These are phyloP conservation scores for Myripristis jacobus DNA, from an alignment of 2,797 vertebrate species.

Conservation along the genomic window DNA sequence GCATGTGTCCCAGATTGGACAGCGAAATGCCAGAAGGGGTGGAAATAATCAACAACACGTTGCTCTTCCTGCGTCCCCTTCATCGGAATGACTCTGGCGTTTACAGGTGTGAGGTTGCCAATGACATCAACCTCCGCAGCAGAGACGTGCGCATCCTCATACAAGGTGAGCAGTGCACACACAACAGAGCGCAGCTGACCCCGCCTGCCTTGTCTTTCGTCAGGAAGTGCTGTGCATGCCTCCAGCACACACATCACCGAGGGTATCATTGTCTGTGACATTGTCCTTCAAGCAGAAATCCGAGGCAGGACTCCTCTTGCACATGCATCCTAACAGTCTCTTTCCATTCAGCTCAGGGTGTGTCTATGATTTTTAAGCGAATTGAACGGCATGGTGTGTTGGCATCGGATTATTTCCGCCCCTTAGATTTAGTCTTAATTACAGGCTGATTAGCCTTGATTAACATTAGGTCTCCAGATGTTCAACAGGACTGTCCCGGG, in stretches of 20 bases:
- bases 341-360: neutral
- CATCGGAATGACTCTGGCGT: slow-evolving; percentile 94
- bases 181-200: slow-evolving; percentile 65
- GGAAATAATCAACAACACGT: slow-evolving; percentile 90
- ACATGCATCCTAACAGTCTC: slow-evolving; percentile 47
- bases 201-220: slow-evolving; percentile 46
- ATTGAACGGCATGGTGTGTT: neutral
- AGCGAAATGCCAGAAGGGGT: slow-evolving; percentile 93
- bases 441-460: slow-evolving; percentile 64
- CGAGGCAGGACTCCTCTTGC: slow-evolving; percentile 64
- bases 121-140: slow-evolving; percentile 92
- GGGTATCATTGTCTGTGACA: slow-evolving; percentile 65
- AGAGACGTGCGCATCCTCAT: slow-evolving; percentile 93
- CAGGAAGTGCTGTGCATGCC: slow-evolving; percentile 57
- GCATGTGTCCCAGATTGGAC: slow-evolving; percentile 86
- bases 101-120: slow-evolving; percentile 94
- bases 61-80: slow-evolving; percentile 92
- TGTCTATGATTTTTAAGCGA: slow-evolving; percentile 1
- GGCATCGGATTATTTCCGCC: neutral
- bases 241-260: slow-evolving; percentile 51
- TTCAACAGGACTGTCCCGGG: slow-evolving; percentile 47
- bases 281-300: slow-evolving; percentile 77
- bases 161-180: slow-evolving; percentile 87
- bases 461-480: slow-evolving; percentile 72
- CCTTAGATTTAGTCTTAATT: slow-evolving; percentile 47